Base-by-base conservation (phyloP, 2,888 invertebrate genomes). In the Callyntrura guangdongensis region DNA sequence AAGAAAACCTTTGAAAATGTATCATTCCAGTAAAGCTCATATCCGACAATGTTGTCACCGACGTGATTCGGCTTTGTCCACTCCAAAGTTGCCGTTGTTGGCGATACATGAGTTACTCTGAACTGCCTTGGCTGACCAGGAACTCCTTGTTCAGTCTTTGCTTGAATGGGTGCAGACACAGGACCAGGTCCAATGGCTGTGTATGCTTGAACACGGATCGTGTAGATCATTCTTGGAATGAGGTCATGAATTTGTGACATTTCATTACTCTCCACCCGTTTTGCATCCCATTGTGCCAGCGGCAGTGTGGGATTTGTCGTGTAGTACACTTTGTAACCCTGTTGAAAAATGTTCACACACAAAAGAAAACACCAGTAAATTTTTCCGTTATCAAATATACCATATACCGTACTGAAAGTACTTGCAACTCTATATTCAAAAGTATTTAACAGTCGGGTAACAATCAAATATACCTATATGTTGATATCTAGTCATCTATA, bases 311-410 rank as follows among this genome's bases (percentile, higher is more conserved):
- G 97, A 94, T 98, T 97, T 93, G 97, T 97, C 5, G 99, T 99
- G 95, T 98, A 99, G 95, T 98, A 99, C 92, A 99, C 98, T 96
- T 99, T 99, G 96, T 99, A 99, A 94, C 98, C 98, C 99, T 99
- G 96, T 25, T 36, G 36, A 94, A 91, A 82, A 14, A 77, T 49
- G 11, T n/a, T 17, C 14, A 53, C 12, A 14, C 11, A 0, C 12
- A 6, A 74, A 74, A 74, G 53, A 49, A 25, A 53, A 74, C 53
- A 49, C 22, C 22, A 53, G 25, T n/a, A n/a, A n/a, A n/a, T n/a
- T n/a, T n/a, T n/a, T n/a, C n/a, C n/a, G n/a, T n/a, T n/a, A n/a
- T n/a, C n/a, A n/a, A n/a, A n/a, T n/a, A n/a, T n/a, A n/a, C n/a
- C n/a, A n/a, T n/a, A n/a, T n/a, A n/a, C n/a, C n/a, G n/a, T n/a